phyloP scores from a whole-genome alignment of 1,140 invertebrate genomes.

The Drosophila obscura region DNA sequence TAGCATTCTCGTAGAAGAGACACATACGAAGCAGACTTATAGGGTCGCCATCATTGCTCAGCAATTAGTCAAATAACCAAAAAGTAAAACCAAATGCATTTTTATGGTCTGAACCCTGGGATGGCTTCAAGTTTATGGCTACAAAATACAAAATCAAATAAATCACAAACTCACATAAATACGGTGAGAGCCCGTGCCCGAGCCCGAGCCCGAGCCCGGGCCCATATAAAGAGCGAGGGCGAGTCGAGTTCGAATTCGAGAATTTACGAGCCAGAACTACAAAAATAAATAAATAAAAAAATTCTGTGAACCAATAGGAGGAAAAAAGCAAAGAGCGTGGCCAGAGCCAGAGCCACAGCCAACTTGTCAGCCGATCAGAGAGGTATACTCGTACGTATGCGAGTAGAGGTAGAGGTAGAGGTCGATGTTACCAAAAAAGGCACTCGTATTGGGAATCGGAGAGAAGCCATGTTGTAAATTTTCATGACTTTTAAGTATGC shows the following conservation, averaged over 20 bases:
- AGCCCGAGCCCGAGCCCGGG: neutral
- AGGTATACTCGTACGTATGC: too few relatives aligned
- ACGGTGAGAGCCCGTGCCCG: slow-evolving; percentile 17
- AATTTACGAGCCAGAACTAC: slow-evolving; percentile 76
- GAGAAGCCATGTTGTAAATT: slow-evolving; percentile 77
- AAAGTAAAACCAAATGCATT: slow-evolving; percentile 44
- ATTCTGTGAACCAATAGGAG: slow-evolving; percentile 67
- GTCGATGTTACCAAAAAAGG: slow-evolving; percentile 48
- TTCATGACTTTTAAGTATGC: slow-evolving; percentile 75
- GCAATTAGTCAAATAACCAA: slow-evolving; percentile 59
- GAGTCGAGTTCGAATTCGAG: slow-evolving; percentile 59
- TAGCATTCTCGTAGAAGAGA: slow-evolving; percentile 8
- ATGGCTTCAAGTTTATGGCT: slow-evolving; percentile 60
- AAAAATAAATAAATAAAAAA: slow-evolving; percentile 54
- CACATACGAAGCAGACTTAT: slow-evolving; percentile 30
- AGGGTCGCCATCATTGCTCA: slow-evolving; percentile 40
- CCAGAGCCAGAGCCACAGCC: slow-evolving; percentile 10
- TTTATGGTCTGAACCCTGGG: slow-evolving; percentile 55
- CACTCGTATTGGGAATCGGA: slow-evolving; percentile 23
- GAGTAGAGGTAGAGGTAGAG: slow-evolving; percentile 27
- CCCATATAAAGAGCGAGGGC: slow-evolving; percentile 46
- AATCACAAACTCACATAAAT: slow-evolving; percentile 80
- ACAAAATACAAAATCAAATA: slow-evolving; percentile 70
- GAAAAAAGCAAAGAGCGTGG: slow-evolving; percentile 13
- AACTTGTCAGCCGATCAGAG: slow-evolving; percentile 39